Evolutionary conservation across 2,113 vertebrate species (phyloP).

Genomic region (Hydrolagus affinis): DNA sequence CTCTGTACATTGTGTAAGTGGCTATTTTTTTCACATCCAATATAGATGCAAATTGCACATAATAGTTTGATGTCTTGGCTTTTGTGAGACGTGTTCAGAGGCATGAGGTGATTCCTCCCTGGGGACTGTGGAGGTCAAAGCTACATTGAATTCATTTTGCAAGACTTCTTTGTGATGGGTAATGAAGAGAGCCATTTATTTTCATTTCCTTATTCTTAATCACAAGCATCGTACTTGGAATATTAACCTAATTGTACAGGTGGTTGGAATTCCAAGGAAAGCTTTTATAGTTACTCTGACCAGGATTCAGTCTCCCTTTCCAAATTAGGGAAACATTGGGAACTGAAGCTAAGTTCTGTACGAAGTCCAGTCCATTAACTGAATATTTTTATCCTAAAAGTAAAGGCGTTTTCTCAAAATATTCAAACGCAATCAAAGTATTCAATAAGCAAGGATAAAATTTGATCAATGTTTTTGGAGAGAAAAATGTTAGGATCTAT

Average conservation of each 20-base stretch:
- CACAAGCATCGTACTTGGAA: slow-evolving; percentile 41
- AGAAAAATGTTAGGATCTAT: background rate
- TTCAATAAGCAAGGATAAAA: background rate
- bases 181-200: slow-evolving; percentile 69
- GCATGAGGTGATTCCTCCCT: slow-evolving; percentile 56
- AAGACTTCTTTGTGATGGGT: slow-evolving; percentile 65
- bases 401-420: background rate
- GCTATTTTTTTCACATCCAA: slow-evolving; percentile 12
- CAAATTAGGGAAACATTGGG: background rate
- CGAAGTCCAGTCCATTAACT: background rate
- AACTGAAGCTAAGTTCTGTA: background rate
- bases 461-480: background rate
- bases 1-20: background rate
- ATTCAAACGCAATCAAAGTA: background rate
- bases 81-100: slow-evolving; percentile 54
- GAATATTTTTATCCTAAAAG: background rate
- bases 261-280: slow-evolving; percentile 36
- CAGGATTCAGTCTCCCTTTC: slow-evolving; percentile 34
- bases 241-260: background rate
- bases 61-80: slow-evolving; percentile 39
- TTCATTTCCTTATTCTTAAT: slow-evolving; percentile 65
- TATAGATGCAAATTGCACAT: slow-evolving; percentile 16
- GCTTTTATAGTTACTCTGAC: slow-evolving; percentile 50
- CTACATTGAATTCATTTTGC: slow-evolving; percentile 60
- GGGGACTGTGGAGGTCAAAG: slow-evolving; percentile 57